A percentile compares a stretch with the other conserved stretches of the same genome.
phyloP scores from a whole-genome alignment of 2,797 vertebrate species.

The Scomberomorus guttatus region DNA sequence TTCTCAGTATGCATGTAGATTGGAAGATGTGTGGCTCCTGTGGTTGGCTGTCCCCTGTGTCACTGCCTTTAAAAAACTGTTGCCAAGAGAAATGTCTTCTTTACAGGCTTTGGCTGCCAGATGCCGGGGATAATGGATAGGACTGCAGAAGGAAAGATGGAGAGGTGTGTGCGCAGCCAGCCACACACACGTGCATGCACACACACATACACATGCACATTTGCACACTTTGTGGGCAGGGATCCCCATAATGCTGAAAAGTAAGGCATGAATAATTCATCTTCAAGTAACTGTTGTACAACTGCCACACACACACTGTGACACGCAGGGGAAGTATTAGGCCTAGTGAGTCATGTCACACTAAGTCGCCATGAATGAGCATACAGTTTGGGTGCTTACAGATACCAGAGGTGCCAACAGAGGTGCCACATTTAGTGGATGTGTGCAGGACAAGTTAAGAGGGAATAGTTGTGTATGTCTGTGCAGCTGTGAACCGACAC shows the following conservation, averaged over 20 bases:
- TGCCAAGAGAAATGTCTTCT: constrained; percentile 85
- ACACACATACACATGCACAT: constrained; percentile 21
- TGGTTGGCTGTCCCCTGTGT: constrained; percentile 85
- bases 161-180: constrained; percentile 68
- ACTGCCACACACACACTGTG: constrained; percentile 42
- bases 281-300: constrained; percentile 46
- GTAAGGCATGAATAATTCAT: constrained; percentile 61
- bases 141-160: constrained; percentile 63
- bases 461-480: constrained; percentile 33
- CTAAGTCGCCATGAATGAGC: constrained; percentile 43
- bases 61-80: constrained; percentile 80
- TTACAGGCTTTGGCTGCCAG: constrained; percentile 80
- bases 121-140: constrained; percentile 77
- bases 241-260: constrained; percentile 48
- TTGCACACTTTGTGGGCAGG: constrained; percentile 56
- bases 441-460: constrained; percentile 17
- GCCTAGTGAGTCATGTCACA: constrained; percentile 52
- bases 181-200: constrained; percentile 44
- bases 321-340: constrained; percentile 56
- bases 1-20: constrained; percentile 77
- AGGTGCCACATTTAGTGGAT: constrained; percentile 54
- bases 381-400: constrained; percentile 30
- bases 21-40: constrained; percentile 83
- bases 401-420: constrained; percentile 54
- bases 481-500: constrained; percentile 46